Conservation (phyloP, 2,797 vertebrate genomes). For the Synaphobranchus kaupii region DNA sequence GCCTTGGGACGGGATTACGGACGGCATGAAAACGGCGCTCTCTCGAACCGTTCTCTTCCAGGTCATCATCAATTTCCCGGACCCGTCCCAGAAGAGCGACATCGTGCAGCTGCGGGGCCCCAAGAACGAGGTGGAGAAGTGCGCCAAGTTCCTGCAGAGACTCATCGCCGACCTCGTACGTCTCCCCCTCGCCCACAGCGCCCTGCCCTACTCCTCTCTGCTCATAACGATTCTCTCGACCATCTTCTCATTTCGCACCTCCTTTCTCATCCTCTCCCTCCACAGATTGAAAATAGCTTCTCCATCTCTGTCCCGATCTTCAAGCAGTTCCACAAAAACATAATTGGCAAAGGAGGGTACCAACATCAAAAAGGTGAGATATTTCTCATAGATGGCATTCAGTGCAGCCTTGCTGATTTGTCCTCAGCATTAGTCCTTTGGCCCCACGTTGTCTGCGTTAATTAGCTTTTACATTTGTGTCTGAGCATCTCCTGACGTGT, state of each 20-base stretch:
- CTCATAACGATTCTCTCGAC: neutral
- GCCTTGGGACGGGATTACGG: too few species aligned
- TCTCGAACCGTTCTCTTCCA: slow-evolving; percentile 41
- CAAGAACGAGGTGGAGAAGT: slow-evolving; percentile 83
- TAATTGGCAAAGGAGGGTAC: slow-evolving; percentile 80
- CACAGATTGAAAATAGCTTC: slow-evolving; percentile 80
- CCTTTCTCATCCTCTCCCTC: neutral
- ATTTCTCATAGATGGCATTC: neutral
- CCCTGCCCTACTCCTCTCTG: neutral
- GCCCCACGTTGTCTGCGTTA: neutral
- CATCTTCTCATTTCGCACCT: neutral
- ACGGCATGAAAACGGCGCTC: neutral
- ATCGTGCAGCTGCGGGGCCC: slow-evolving; percentile 81
- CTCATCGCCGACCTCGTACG: slow-evolving; percentile 77
- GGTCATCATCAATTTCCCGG: slow-evolving; percentile 84
- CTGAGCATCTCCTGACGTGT: slow-evolving; percentile 1
- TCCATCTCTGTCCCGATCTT: slow-evolving; percentile 79
- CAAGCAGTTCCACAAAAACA: slow-evolving; percentile 85
- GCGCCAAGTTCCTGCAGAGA: slow-evolving; percentile 79
- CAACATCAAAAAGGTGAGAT: slow-evolving; percentile 81
- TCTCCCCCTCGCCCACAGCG: neutral
- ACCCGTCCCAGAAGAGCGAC: slow-evolving; percentile 79
- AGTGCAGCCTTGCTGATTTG: neutral
- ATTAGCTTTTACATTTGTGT: neutral
- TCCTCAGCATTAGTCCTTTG: neutral